Percentiles rank a stretch among this genome's conserved stretches.
Conservation (phyloP, 2,888 invertebrate genomes). For the Geophilus truncorum region DNA sequence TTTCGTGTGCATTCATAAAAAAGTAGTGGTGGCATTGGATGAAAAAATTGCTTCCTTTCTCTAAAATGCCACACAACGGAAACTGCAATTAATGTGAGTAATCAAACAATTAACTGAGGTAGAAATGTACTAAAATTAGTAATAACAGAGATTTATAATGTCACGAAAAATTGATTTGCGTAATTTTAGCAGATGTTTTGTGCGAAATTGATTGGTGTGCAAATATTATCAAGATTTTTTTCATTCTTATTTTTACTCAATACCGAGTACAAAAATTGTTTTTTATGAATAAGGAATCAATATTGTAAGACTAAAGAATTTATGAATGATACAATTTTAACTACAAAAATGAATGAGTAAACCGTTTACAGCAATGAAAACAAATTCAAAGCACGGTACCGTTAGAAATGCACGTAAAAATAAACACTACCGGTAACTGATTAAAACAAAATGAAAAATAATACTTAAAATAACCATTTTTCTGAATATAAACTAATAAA, state of each 20-base stretch:
- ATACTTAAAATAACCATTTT: too few species aligned
- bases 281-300: too few species aligned
- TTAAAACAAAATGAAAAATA: not conserved
- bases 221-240: not conserved
- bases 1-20: not conserved
- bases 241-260: not conserved
- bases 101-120: not conserved
- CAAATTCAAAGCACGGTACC: too few species aligned
- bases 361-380: too few species aligned
- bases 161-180: not conserved
- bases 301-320: too few species aligned
- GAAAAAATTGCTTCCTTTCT: not conserved
- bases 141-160: not conserved
- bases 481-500: too few species aligned
- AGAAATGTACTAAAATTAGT: not conserved
- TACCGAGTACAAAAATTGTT: not conserved
- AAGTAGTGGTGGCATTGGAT: too few species aligned
- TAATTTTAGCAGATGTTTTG: not conserved
- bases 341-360: not conserved
- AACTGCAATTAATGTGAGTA: not conserved
- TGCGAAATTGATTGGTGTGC: not conserved
- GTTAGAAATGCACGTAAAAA: too few species aligned
- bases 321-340: not conserved
- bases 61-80: conserved; percentile 6
- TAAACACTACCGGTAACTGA: too few species aligned